Base-by-base conservation (phyloP, 2,888 invertebrate species). In the Pterostichus madidus region DNA sequence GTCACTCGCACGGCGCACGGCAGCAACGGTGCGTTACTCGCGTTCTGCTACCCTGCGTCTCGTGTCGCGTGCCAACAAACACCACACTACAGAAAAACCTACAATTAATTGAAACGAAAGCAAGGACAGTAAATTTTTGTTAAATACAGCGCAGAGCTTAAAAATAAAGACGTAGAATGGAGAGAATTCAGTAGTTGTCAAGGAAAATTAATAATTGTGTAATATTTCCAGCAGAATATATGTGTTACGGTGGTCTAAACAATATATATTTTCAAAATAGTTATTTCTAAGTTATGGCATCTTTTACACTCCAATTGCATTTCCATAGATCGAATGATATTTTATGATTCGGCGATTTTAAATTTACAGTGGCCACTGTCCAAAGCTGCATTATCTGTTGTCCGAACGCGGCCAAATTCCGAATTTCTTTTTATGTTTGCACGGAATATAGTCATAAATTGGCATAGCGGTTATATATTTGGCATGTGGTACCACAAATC, bases 401-500 rank as follows among this genome's bases (percentile, higher is more conserved):
- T 79, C 79, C 64, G 68, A 79, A 68, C 52, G 79, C 79, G 32
- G 52, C 79, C 68, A 79, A 79, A 79, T 79, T 49, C 68, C 10
- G 64, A 79, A 79, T 64, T 31, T 68, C 79, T 79, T 79, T 79
- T 79, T 79, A 79, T 68, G 52, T 24, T 64, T 64, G 68, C 79
- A 79, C n/a, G 68, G 79, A 79, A 79, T 79, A 64, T 79, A 49
- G 79, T 64, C 64, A 79, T 79, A 79, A 79, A 79, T 79, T 79
- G 64, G 79, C 56, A 68, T 56, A 13, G 49, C 13, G 64, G 79
- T 79, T 79, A 79, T 79, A 56, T 68, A 79, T 79, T 79, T 79
- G 79, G 56, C 79, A 79, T 79, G 49, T 46, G 79, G 17, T 46
- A 10, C 79, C 68, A 79, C 79, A 79, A 79, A 79, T 79, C 79